These are phyloP conservation scores for Scolopax mira DNA, from an alignment of 2,113 vertebrate species.

Conservation along the genomic window DNA sequence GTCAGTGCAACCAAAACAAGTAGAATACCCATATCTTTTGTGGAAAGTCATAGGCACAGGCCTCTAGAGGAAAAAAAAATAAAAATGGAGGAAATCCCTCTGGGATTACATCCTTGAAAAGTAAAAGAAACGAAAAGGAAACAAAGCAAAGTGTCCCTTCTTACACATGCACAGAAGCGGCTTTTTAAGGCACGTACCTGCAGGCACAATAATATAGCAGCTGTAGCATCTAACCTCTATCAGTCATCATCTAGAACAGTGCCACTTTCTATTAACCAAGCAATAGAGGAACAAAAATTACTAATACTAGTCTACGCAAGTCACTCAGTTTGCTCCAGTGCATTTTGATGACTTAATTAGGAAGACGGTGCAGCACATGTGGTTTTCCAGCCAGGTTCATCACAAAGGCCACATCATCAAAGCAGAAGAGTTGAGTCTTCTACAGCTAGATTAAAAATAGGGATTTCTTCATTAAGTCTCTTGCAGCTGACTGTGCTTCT, in stretches of 20 bases:
- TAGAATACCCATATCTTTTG: background rate
- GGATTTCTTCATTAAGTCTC: constrained; percentile 66
- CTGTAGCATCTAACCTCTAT: constrained; percentile 67
- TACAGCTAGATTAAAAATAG: constrained; percentile 61
- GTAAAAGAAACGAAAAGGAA: background rate
- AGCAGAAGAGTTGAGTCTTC: constrained; percentile 44
- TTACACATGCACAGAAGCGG: background rate
- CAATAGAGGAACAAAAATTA: constrained; percentile 75
- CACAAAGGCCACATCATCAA: constrained; percentile 68
- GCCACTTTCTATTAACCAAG: constrained; percentile 78
- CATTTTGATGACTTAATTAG: constrained; percentile 83
- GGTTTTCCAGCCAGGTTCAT: constrained; percentile 66
- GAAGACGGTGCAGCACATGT: constrained; percentile 55
- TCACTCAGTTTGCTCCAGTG: constrained; percentile 56
- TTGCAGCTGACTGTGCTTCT: constrained; percentile 20
- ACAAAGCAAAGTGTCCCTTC: background rate
- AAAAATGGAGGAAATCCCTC: background rate
- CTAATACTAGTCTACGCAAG: constrained; percentile 61
- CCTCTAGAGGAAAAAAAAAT: background rate
- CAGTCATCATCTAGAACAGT: constrained; percentile 80
- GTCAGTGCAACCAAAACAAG: background rate
- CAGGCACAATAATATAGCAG: constrained; percentile 55
- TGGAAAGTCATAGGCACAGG: background rate
- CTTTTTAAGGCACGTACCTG: constrained; percentile 27
- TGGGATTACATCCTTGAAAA: background rate